phyloP scores from a whole-genome alignment of 1,140 invertebrate genomes.

The Drosophila nikananu region DNA sequence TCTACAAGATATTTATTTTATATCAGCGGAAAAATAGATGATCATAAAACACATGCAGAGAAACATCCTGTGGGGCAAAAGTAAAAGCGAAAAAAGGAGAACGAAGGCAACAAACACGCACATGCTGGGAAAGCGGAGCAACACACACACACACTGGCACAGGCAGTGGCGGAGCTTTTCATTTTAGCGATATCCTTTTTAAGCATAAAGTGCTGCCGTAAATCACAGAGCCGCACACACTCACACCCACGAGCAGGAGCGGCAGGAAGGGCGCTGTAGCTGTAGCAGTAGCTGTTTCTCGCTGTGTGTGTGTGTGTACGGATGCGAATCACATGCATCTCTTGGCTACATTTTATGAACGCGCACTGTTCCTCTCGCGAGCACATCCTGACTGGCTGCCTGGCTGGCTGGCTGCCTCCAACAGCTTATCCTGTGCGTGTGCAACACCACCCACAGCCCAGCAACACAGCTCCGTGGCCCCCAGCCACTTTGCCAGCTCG shows the following conservation, averaged over 20 bases:
- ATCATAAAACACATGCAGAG: constrained; percentile 83
- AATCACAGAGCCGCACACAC: constrained; percentile 73
- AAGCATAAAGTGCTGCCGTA: constrained; percentile 84
- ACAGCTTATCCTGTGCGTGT: constrained; percentile 75
- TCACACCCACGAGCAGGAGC: constrained; percentile 35
- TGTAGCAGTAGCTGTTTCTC: constrained; percentile 26
- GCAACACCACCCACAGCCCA: constrained; percentile 12
- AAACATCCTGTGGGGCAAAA: constrained; percentile 76
- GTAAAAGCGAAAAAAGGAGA: constrained; percentile 76
- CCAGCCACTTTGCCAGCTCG: constrained; percentile 72
- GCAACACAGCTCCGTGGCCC: not conserved
- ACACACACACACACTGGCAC: constrained; percentile 9
- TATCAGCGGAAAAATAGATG: constrained; percentile 83
- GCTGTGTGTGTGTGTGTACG: constrained; percentile 44
- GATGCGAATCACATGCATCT: constrained; percentile 84
- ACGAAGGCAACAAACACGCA: constrained; percentile 41
- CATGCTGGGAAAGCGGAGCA: constrained; percentile 22
- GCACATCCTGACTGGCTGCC: constrained; percentile 56
- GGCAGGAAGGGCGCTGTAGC: constrained; percentile 45
- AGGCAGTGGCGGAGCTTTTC: constrained; percentile 69
- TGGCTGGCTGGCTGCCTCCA: constrained; percentile 23
- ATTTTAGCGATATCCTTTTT: constrained; percentile 84
- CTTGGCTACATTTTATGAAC: constrained; percentile 83
- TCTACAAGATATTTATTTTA: constrained; percentile 83
- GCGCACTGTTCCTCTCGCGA: constrained; percentile 63